These are phyloP conservation scores for Megalonaias nervosa DNA, from an alignment of 1,140 invertebrate genomes.

Conservation along the genomic window DNA sequence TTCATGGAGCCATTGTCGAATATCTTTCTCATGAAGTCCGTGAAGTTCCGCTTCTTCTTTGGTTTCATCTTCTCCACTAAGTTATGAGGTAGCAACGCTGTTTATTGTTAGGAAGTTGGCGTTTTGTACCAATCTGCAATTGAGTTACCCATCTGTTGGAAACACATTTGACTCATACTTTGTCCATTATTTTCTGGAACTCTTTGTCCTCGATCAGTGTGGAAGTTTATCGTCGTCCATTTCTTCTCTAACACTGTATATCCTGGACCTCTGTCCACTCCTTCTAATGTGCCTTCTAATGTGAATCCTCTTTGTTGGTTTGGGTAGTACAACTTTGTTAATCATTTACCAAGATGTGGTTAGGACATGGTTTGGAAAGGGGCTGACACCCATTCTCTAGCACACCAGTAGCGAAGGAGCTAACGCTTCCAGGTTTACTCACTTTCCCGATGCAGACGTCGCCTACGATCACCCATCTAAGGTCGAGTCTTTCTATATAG, in stretches of 20 bases:
- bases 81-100: too few species aligned
- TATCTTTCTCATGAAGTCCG: constrained; percentile 1
- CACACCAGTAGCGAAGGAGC: not conserved
- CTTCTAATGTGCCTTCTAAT: not conserved
- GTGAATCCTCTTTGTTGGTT: too few species aligned
- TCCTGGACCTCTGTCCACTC: not conserved
- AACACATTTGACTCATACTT: not conserved
- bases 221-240: not conserved
- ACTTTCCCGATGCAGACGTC: not conserved
- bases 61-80: too few species aligned
- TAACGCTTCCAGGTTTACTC: not conserved
- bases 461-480: not conserved
- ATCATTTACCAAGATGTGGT: not conserved
- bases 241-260: constrained; percentile 13
- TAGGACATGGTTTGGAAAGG: constrained; percentile 2
- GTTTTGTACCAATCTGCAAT: not conserved
- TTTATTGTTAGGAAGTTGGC: constrained; percentile 8
- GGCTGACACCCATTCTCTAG: not conserved
- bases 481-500: not conserved
- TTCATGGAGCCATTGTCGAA: not conserved
- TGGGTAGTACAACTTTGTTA: too few species aligned
- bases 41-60: not conserved
- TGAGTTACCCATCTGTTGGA: not conserved
- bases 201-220: not conserved
- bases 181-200: not conserved